These are phyloP conservation scores for Gorsachius magnificus DNA, from an alignment of 2,797 vertebrate genomes.

Conservation along the genomic window DNA sequence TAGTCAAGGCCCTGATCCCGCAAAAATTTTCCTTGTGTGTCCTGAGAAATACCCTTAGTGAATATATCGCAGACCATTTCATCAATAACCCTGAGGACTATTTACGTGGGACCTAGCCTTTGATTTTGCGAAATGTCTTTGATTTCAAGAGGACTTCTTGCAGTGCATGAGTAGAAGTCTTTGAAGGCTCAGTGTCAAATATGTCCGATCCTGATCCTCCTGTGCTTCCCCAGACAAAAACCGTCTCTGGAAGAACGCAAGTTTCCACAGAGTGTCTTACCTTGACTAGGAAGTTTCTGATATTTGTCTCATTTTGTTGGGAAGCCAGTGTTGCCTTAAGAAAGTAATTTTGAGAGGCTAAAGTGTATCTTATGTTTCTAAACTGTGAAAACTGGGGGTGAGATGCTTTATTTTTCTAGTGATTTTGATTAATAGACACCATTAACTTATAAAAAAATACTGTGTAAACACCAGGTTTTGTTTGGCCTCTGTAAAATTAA, in stretches of 20 bases:
- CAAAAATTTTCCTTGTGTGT: neutral
- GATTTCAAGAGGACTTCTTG: constrained; percentile 3
- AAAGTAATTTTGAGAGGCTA: neutral
- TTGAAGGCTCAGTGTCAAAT: constrained; percentile 3
- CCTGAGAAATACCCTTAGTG: neutral
- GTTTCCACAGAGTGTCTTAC: neutral
- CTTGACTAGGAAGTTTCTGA: neutral
- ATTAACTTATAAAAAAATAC: neutral
- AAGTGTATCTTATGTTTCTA: neutral
- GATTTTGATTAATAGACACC: neutral
- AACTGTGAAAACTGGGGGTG: neutral
- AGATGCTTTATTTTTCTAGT: neutral
- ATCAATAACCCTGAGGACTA: neutral
- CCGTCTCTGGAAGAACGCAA: neutral
- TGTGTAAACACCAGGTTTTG: constrained; percentile 17
- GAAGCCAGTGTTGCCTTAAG: neutral
- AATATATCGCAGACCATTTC: neutral
- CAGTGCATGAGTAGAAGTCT: neutral
- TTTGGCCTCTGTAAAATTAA: constrained; percentile 33
- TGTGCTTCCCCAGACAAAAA: neutral
- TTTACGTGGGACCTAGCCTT: neutral
- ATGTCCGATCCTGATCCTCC: neutral
- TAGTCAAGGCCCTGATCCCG: neutral
- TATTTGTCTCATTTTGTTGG: neutral
- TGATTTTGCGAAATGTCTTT: neutral